A percentile compares a stretch with the other conserved stretches of the same genome.
These are phyloP conservation scores for Cataglyphis albicans DNA, from an alignment of 2,888 invertebrate species.

Conservation along the genomic window DNA sequence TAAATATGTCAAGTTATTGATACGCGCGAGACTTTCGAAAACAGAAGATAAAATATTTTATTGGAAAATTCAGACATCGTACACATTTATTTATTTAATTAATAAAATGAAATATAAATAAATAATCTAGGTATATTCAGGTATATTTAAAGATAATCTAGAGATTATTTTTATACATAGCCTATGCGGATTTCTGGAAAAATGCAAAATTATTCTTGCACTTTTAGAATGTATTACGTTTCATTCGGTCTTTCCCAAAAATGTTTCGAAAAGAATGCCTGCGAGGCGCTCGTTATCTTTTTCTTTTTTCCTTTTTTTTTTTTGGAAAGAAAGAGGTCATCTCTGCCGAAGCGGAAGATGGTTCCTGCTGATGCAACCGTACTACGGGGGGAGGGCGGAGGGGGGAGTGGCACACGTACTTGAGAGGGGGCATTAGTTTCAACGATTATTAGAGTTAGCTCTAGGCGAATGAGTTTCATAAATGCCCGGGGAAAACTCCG, in stretches of 20 bases:
- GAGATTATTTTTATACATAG: neutral
- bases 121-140: neutral
- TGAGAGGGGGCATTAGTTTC: constrained; percentile 84
- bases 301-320: neutral
- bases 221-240: no score
- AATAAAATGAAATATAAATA: neutral
- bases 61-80: neutral
- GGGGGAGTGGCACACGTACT: constrained; percentile 71
- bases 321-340: constrained; percentile 7
- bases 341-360: constrained; percentile 19
- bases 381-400: neutral
- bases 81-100: neutral
- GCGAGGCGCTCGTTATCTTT: neutral
- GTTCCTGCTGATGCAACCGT: constrained; percentile 37
- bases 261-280: neutral
- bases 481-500: constrained; percentile 81
- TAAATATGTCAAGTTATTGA: neutral
- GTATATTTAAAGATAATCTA: no score
- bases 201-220: neutral
- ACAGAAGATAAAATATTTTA: neutral
- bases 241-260: neutral
- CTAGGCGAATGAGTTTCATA: constrained; percentile 84
- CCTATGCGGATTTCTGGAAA: neutral
- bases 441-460: constrained; percentile 86
- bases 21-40: neutral